Evolutionary conservation across 2,113 vertebrate genomes (phyloP), one percentile per base, ranked within the genome.

Genomic region (Prochilodus magdalenae): DNA sequence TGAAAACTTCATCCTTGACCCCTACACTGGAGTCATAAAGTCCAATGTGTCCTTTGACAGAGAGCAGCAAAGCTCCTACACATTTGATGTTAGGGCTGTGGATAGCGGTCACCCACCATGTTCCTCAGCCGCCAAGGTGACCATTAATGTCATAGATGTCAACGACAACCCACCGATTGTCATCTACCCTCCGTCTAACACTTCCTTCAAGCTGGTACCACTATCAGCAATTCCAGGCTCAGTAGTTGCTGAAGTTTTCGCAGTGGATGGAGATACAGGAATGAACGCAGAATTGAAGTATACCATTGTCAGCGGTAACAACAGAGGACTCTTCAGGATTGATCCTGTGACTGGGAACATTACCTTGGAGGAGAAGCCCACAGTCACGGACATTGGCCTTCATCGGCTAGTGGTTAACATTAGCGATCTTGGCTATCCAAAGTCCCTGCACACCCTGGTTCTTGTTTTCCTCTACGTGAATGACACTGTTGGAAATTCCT

Each of bases 231-330:
- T 99, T 89, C 97, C 98, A 1, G 98, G 98, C 69, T 99, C 98
- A 0, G 97, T 99, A 44, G 96, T 99, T 8, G 97, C 98, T 0
- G 98, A 99, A 88, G 98, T 99, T 57, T 99, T 99, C 89, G 98
- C 98, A 0, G 96, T 99, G 75, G 98, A 99, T 81, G 95, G 97
- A 16, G 98, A 99, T 88, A 98, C 97, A 0, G 98, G 98, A 18
- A 99, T 99, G 98, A 99, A 99, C 0, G 98, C 98, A 0, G 98
- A 99, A 80, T 95, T 99, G 0, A 98, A 99, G 89, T 99, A 99
- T 79, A 96, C 96, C 0, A 99, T 99, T 26, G 97, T 99, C 71
- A 99, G 96, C 0, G 98, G 98, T 73, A 99, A 99, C 89, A 96
- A 90, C 90, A 97, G 97, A 88, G 97, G 97, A 57, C 92, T 99